phyloP scores from a whole-genome alignment of 2,888 invertebrate species.

The Cerastis leucographa region DNA sequence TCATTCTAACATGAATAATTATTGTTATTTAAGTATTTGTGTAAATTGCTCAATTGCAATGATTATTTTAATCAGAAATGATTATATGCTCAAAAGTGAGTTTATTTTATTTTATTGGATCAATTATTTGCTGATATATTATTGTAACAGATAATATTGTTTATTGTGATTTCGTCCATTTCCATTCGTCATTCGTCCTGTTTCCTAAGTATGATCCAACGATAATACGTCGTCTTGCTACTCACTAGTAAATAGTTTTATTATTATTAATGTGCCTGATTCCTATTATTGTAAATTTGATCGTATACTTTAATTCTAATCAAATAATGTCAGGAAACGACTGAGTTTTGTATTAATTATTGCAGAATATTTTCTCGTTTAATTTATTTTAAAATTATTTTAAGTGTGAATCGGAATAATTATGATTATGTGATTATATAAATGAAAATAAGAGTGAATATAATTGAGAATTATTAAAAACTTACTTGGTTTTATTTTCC shows the following conservation, averaged over 20 bases:
- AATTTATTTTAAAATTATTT: constrained; percentile 89
- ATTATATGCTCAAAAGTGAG: constrained; percentile 88
- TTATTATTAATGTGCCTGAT: constrained; percentile 88
- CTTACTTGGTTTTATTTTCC: constrained; percentile 67
- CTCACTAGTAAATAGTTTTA: constrained; percentile 83
- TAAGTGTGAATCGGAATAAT: constrained; percentile 90
- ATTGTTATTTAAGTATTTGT: constrained; percentile 75
- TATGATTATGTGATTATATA: constrained; percentile 90
- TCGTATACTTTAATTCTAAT: constrained; percentile 88
- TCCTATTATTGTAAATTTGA: constrained; percentile 90
- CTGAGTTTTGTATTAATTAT: constrained; percentile 90
- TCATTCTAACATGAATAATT: constrained; percentile 78
- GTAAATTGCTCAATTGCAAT: constrained; percentile 87
- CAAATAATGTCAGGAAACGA: constrained; percentile 89
- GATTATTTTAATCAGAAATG: constrained; percentile 82
- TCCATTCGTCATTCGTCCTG: constrained; percentile 67
- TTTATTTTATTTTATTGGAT: constrained; percentile 85
- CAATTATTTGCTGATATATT: constrained; percentile 78
- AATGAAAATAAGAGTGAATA: constrained; percentile 89
- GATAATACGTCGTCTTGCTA: constrained; percentile 75
- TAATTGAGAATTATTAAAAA: constrained; percentile 86
- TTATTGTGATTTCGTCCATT: constrained; percentile 83
- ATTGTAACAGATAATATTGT: constrained; percentile 73
- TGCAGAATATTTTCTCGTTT: constrained; percentile 88
- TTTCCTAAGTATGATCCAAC: constrained; percentile 68